Base-by-base conservation (phyloP, 2,113 vertebrate species). In the Pachypanchax playfairii region DNA sequence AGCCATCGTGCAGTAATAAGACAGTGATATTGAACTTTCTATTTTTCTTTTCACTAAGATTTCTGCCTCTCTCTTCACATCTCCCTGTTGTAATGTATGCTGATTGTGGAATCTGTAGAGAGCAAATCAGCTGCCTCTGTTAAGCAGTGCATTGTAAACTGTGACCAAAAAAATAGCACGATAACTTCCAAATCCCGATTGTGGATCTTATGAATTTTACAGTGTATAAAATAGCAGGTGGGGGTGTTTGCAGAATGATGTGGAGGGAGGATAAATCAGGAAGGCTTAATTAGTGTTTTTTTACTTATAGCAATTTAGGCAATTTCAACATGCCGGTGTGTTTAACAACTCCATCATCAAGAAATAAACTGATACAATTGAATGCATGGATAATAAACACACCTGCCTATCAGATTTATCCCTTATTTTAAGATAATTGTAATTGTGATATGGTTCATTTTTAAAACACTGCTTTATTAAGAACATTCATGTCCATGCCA, bases 21-120 rank as follows among this genome's bases (percentile, higher is more conserved):
- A 56, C 20, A 51, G 22, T 18, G 28, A 43, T 53, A 43, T 28
- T 51, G n/a, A 31, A 44, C 21, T 3, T 24, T 12, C n/a, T n/a
- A n/a, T n/a, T 58, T 41, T 41, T 58, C 43, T 18, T 11, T 17
- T 29, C 22, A 46, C 10, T 17, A 35, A n/a, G 13, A 3, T 58
- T 47, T 70, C 26, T 38, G 22, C 36, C 33, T 31, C 35, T 42
- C 29, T 46, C 29, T 47, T n/a, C n/a, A n/a, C n/a, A n/a, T n/a
- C n/a, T n/a, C n/a, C n/a, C n/a, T 17, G 47, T 51, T 77, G 61
- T 81, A 81, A 77, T 79, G 31, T 73, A 69, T 70, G 81, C 71
- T 76, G 78, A 86, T 83, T 78, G 71, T 70, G 70, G 59, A 56
- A 53, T 46, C 56, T 64, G 72, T 55, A 58, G 53, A 60, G 52